phyloP scores from a whole-genome alignment of 2,797 vertebrate species.

The Hyperoplus immaculatus region DNA sequence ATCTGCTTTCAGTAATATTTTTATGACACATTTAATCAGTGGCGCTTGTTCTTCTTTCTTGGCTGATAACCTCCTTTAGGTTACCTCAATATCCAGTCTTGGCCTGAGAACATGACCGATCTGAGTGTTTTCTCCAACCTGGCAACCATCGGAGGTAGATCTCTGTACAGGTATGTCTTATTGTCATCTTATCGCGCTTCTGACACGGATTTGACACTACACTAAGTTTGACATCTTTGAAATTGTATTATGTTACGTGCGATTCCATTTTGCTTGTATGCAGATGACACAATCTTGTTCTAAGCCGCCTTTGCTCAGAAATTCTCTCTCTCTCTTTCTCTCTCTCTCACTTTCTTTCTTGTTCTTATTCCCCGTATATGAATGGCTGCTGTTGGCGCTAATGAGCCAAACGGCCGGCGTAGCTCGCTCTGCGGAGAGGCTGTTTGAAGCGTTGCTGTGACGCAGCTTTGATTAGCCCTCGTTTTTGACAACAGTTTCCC shows the following conservation, averaged over 20 bases:
- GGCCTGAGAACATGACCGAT: constrained; percentile 98
- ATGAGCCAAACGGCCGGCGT: constrained; percentile 39
- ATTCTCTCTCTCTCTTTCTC: not conserved
- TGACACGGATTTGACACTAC: not conserved
- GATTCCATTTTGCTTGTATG: not conserved
- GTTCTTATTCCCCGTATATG: not conserved
- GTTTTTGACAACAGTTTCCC: constrained; percentile 45
- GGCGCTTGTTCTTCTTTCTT: not conserved
- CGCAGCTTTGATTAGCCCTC: constrained; percentile 56
- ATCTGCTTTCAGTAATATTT: not conserved
- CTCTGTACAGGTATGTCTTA: constrained; percentile 90
- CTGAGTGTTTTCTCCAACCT: constrained; percentile 96
- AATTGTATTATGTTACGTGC: not conserved
- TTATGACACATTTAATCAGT: not conserved
- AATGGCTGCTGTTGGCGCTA: constrained; percentile 38
- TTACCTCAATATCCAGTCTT: constrained; percentile 96
- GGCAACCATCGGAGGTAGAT: constrained; percentile 94
- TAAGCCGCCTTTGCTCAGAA: not conserved
- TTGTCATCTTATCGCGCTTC: not conserved
- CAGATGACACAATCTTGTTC: constrained; percentile 4
- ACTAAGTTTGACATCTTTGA: constrained; percentile 4
- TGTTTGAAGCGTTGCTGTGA: constrained; percentile 51
- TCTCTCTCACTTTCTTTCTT: not conserved
- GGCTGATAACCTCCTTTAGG: constrained; percentile 77
- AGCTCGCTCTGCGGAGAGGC: constrained; percentile 21